Base-by-base conservation (phyloP, 2,888 invertebrate species). In the Globia sparganii region DNA sequence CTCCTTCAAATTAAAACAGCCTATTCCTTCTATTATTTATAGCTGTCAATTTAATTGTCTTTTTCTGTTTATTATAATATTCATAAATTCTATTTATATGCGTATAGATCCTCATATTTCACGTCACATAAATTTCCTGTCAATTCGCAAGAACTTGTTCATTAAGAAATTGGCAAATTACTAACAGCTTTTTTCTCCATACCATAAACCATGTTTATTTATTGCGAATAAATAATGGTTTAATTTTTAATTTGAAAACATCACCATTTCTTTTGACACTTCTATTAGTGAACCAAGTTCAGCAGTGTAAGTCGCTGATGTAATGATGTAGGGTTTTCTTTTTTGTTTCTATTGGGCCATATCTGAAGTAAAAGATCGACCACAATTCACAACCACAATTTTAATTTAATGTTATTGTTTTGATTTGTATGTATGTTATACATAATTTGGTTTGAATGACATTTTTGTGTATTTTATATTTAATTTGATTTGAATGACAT, bases 131-230 rank as follows among this genome's bases (percentile, higher is more conserved):
- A 70, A 56, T 59, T 37, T 18, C 46, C 59, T 40, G 46, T 64
- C 34, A 78, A 58, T 78, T 64, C 3, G 37, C n/a, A 59, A 65
- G 15, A 78, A 78, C 67, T 53, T 53, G 67, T 68, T 49, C 34
- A 15, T 43, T 15, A 31, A 43, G 28, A 58, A 78, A 71, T 72
- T 67, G 40, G n/a, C 40, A 65, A 40, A 49, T 62, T 15, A 75
- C 53, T 76, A 25, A 73, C 56, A 65, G 21, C 43, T 68, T 43
- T 79, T 62, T 77, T n/a, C 43, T 25, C 13, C 15, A n/a, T 77
- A 18, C 49, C 11, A 65, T 68, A 64, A 77, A 58, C 21, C 18
- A 43, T 49, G 18, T 18, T 69, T 82, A 82, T 79, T 58, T 76
- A 69, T 69, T 53, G 58, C 28, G 15, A 82, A 64, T 76, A 53